Evolutionary conservation across 2,888 invertebrate genomes (phyloP).

Genomic region (Lasioglossum pauxillum): DNA sequence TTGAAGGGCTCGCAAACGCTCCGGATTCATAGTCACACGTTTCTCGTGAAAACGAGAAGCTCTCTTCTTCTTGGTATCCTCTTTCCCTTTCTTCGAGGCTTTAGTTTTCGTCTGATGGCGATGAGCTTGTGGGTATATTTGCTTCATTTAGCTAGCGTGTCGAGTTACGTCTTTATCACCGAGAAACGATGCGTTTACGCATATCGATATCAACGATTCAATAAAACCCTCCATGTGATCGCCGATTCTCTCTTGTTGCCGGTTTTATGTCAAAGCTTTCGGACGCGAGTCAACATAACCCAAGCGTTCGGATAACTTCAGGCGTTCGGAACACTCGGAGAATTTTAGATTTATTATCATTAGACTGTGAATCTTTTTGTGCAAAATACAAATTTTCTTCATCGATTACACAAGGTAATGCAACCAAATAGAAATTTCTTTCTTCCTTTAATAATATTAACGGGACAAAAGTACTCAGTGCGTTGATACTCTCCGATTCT

Average conservation of each 20-base stretch:
- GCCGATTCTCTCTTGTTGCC: slow-evolving; percentile 51
- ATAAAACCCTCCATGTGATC: not conserved
- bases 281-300: not conserved
- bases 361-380: not conserved
- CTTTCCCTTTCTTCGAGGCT: not conserved
- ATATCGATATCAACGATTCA: slow-evolving; percentile 5
- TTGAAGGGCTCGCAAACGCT: slow-evolving; percentile 51
- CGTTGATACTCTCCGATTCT: no score
- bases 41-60: not conserved
- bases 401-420: not conserved
- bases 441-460: not conserved
- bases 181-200: not conserved
- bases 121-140: rapidly evolving
- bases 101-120: not conserved
- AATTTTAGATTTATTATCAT: not conserved
- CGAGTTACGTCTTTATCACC: not conserved
- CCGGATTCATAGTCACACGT: not conserved
- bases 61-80: not conserved
- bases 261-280: not conserved
- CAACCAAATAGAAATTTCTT: no score
- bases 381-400: not conserved
- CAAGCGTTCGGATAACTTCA: not conserved
- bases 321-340: not conserved
- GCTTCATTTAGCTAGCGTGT: not conserved
- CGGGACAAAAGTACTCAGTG: no score